phyloP scores from a whole-genome alignment of 2,113 vertebrate genomes.

The Labrus mixtus region DNA sequence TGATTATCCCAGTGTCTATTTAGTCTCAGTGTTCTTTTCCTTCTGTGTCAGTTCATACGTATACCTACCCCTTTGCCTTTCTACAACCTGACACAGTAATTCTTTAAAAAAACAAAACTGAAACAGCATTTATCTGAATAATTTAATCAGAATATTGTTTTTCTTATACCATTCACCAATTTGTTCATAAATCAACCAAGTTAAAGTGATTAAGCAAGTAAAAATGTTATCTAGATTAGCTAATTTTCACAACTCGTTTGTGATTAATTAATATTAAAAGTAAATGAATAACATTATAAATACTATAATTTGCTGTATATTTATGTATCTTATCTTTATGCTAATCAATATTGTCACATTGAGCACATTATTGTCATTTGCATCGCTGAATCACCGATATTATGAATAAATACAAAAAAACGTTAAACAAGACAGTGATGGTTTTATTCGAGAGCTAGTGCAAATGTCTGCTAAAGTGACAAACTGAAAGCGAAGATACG shows the following conservation, averaged over 20 bases:
- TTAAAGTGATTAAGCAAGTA: slow-evolving; percentile 2
- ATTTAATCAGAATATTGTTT: not conserved
- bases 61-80: too few relatives aligned
- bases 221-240: not conserved
- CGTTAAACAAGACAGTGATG: slow-evolving; percentile 13
- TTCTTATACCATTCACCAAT: not conserved
- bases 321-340: slow-evolving; percentile 30
- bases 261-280: not conserved
- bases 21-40: too few relatives aligned
- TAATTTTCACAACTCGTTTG: slow-evolving; percentile 7
- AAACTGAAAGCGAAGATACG: slow-evolving; percentile 16
- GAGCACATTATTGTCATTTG: not conserved
- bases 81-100: too few relatives aligned
- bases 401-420: slow-evolving; percentile 52
- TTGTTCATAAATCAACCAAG: not conserved
- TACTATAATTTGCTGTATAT: slow-evolving; percentile 38
- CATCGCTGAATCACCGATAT: slow-evolving; percentile 18
- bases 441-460: slow-evolving; percentile 66
- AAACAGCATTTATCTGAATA: not conserved
- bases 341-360: not conserved
- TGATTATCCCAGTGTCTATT: too few relatives aligned
- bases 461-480: slow-evolving; percentile 29
- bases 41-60: too few relatives aligned
- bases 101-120: not conserved
- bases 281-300: not conserved